Conservation (phyloP, 2,888 invertebrate species). For the Parthenolecanium corni region DNA sequence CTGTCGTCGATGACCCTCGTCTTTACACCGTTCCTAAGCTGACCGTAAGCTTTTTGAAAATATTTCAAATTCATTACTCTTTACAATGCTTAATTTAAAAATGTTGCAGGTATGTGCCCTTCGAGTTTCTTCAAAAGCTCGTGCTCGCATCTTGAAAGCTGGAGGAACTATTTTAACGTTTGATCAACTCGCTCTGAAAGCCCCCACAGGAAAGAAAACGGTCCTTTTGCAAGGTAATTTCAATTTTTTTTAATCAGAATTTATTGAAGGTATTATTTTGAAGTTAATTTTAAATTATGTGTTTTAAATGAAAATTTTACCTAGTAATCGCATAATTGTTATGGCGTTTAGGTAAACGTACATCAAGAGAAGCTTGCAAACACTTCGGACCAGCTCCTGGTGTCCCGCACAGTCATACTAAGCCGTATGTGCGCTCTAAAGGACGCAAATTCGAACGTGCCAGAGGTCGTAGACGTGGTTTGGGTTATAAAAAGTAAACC, state of each 20-base stretch:
- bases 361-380: slow-evolving; percentile 84
- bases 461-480: slow-evolving; percentile 89
- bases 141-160: slow-evolving; percentile 90
- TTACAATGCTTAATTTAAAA: too few relatives aligned
- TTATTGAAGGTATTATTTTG: too few relatives aligned
- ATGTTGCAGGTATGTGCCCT: slow-evolving; percentile 68
- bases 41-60: slow-evolving; percentile 53
- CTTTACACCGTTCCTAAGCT: slow-evolving; percentile 84
- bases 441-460: slow-evolving; percentile 96
- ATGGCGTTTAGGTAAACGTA: slow-evolving; percentile 59
- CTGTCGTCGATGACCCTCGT: slow-evolving; percentile 88
- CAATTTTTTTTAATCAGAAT: too few relatives aligned
- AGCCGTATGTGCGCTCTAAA: slow-evolving; percentile 93
- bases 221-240: slow-evolving; percentile 83
- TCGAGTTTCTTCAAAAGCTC: slow-evolving; percentile 84
- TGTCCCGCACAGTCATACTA: slow-evolving; percentile 92
- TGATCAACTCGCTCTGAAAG: slow-evolving; percentile 86
- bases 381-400: slow-evolving; percentile 98
- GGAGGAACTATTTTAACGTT: slow-evolving; percentile 94
- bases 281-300: too few relatives aligned
- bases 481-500: slow-evolving; percentile 80
- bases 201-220: slow-evolving; percentile 90
- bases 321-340: too few relatives aligned
- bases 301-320: too few relatives aligned
- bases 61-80: too few relatives aligned